Base-by-base conservation (phyloP, 2,888 invertebrate genomes). In the Heliconius erato region DNA sequence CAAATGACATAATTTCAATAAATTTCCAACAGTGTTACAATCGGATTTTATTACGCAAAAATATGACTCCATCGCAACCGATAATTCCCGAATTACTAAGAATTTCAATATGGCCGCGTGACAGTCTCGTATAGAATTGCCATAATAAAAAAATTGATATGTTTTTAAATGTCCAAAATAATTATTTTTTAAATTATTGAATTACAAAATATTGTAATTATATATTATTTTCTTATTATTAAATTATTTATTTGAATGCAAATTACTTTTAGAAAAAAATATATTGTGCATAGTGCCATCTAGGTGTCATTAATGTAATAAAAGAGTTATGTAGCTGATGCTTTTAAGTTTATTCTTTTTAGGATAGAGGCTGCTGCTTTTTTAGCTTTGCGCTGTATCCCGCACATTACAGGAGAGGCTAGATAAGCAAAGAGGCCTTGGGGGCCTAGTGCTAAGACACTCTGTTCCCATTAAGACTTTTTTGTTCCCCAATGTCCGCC, bases 11-110 rank as follows among this genome's bases (percentile, higher is more conserved):
- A 94, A 95, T 95, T 95, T 95, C 92, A 93, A 93, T 91, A 93
- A 93, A 93, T 92, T 93, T 91, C 91, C 95, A 94, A 94, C 91
- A 90, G 93, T 93, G 92, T 91, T 93, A 92, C 90, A 91, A 92
- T 93, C 93, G 91, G 94, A 95, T 92, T 93, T 95, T 92, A 94
- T 92, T 93, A 92, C 90, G 94, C 91, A 93, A 96, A 94, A 95
- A 92, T 95, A 91, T 91, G 95, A 95, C 96, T 96, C 96, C 96
- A 96, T 96, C 91, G 96, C 96, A 94, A 93, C 93, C 93, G 95
- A 93, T 94, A 95, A 92, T 95, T 94, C 92, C 91, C 91, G 91
- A 94, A 91, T 93, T 90, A 95, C 94, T 94, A 93, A 92, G 90
- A 89, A 87, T 89, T 91, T 86, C 89, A 95, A 95, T 90, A 95